Conservation (phyloP, 2,113 vertebrate genomes). For the Lycaon pictus region DNA sequence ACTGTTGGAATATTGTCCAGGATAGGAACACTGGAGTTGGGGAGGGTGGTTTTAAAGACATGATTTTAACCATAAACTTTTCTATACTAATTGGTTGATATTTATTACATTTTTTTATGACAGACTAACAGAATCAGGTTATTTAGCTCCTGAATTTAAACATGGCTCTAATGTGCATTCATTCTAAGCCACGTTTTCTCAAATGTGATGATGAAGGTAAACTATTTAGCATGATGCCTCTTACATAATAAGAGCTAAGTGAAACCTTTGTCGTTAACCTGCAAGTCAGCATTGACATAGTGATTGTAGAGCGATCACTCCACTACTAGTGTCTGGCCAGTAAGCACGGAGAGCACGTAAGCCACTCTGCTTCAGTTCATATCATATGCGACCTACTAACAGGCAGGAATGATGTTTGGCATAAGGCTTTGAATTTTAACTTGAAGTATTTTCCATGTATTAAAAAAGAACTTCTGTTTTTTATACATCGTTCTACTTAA, state of each 20-base stretch:
- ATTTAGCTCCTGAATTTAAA: not conserved
- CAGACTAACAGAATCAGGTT: not conserved
- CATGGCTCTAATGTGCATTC: not conserved
- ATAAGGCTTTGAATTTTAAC: not conserved
- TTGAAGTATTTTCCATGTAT: slow-evolving; percentile 30
- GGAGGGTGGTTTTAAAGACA: not conserved
- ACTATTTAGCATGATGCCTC: not conserved
- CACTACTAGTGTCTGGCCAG: not conserved
- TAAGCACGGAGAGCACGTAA: not conserved
- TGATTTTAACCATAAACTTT: not conserved
- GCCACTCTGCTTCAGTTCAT: not conserved
- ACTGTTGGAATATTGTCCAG: not conserved
- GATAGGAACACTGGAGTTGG: not conserved
- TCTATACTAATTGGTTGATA: not conserved
- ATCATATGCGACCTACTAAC: not conserved
- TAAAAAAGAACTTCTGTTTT: not conserved
- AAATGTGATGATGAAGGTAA: not conserved
- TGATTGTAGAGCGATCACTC: not conserved
- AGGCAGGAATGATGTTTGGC: not conserved
- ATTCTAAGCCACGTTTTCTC: not conserved
- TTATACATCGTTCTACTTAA: slow-evolving; percentile 53
- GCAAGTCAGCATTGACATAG: not conserved
- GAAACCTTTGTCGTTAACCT: not conserved
- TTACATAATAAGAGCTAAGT: not conserved
- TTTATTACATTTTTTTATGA: not conserved